Percentiles rank a stretch among this genome's conserved stretches.
Evolutionary conservation across 2,797 vertebrate genomes (phyloP).

Genomic region (Xiphophorus birchmanni): DNA sequence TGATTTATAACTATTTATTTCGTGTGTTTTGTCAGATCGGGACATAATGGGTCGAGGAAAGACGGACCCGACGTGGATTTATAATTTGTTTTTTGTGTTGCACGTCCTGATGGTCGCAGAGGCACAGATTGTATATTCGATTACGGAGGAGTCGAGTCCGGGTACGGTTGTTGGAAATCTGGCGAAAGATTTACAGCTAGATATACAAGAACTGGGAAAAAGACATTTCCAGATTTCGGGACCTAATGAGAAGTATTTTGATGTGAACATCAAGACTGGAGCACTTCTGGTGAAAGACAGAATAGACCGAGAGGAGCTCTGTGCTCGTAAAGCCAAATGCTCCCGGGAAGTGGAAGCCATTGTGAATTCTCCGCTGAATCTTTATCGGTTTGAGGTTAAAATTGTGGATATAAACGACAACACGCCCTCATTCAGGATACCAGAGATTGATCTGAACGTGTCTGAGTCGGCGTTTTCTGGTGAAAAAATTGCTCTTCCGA

Average conservation of each 20-base stretch:
- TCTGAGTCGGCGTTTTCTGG: conserved; percentile 84
- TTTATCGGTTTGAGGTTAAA: conserved; percentile 86
- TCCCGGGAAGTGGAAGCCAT: conserved; percentile 87
- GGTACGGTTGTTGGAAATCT: conserved; percentile 78
- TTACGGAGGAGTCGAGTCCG: conserved; percentile 77
- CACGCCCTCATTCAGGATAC: conserved; percentile 81
- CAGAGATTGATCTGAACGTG: conserved; percentile 82
- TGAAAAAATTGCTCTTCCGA: conserved; percentile 84
- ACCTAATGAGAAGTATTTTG: conserved; percentile 80
- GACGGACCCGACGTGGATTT: conserved; percentile 36
- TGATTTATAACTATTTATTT: background rate
- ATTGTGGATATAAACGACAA: conserved; percentile 91
- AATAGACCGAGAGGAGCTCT: conserved; percentile 89
- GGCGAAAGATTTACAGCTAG: conserved; percentile 77
- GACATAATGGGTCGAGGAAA: conserved; percentile 47
- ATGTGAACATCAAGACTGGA: conserved; percentile 84
- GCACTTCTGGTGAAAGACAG: conserved; percentile 85
- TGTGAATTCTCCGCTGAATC: conserved; percentile 87
- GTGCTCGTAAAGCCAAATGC: conserved; percentile 82
- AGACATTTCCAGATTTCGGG: conserved; percentile 78
- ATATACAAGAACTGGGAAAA: conserved; percentile 66
- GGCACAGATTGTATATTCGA: conserved; percentile 76
- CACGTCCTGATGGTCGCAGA: conserved; percentile 45
- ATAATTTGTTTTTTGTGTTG: conserved; percentile 29
- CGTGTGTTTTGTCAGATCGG: background rate